Percentiles rank a stretch among this genome's conserved stretches.
These are phyloP conservation scores for Pelecanus crispus DNA, from an alignment of 2,113 vertebrate genomes.

Conservation along the genomic window DNA sequence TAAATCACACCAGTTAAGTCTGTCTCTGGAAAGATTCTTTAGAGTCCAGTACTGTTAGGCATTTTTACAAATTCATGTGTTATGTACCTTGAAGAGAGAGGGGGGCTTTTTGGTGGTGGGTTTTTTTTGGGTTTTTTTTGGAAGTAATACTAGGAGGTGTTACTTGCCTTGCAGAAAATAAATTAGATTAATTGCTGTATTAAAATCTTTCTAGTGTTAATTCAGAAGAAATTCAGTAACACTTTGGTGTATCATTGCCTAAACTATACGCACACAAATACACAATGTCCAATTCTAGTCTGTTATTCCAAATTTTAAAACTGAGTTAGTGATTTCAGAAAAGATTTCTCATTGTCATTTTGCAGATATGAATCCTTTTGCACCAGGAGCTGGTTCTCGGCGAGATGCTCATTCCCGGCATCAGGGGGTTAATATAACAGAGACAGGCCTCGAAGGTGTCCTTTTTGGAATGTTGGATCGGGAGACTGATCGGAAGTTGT, in stretches of 20 bases:
- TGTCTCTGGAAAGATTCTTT: neutral
- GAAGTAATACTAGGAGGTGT: neutral
- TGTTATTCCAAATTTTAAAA: neutral
- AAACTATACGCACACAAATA: neutral
- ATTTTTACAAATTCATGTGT: neutral
- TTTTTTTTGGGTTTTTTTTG: no score
- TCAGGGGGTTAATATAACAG: slow-evolving; percentile 91
- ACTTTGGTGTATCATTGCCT: neutral
- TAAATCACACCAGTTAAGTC: neutral
- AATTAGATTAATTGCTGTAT: neutral
- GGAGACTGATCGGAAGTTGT: slow-evolving; percentile 94
- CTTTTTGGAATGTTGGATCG: slow-evolving; percentile 97
- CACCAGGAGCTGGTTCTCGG: slow-evolving; percentile 66
- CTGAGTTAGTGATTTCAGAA: neutral
- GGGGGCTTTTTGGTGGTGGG: no score
- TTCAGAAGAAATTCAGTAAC: neutral
- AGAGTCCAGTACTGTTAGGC: neutral
- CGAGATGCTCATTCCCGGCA: slow-evolving; percentile 69
- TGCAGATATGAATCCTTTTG: slow-evolving; percentile 72
- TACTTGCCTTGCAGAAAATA: neutral
- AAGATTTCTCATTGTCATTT: neutral
- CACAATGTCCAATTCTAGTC: neutral
- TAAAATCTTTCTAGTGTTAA: neutral
- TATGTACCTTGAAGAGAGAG: neutral
- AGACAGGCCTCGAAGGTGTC: slow-evolving; percentile 94